These are phyloP conservation scores for Otus scops DNA, from an alignment of 2,797 vertebrate genomes.

Conservation along the genomic window DNA sequence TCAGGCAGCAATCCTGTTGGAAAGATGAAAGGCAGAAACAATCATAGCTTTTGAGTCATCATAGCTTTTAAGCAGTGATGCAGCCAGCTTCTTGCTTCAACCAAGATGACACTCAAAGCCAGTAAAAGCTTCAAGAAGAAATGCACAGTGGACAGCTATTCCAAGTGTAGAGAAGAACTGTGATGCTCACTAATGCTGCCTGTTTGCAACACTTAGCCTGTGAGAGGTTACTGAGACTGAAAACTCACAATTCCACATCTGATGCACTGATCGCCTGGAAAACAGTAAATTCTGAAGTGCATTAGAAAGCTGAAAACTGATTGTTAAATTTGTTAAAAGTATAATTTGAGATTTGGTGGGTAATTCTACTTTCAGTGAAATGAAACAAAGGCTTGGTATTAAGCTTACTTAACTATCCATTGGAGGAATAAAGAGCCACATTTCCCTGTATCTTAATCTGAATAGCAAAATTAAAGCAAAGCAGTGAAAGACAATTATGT, in stretches of 20 bases:
- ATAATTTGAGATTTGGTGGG: not conserved
- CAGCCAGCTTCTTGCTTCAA: not conserved
- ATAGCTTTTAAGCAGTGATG: not conserved
- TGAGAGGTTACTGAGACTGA: not conserved
- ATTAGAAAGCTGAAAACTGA: not conserved
- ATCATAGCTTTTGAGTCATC: not conserved
- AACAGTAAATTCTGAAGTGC: not conserved
- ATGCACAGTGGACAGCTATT: not conserved
- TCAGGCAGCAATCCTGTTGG: not conserved
- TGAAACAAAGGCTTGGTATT: not conserved
- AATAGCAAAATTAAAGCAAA: not conserved
- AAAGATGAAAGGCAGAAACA: not conserved
- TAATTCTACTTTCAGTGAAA: not conserved
- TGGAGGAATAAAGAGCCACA: not conserved
- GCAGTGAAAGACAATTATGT: not conserved
- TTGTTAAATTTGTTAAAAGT: not conserved
- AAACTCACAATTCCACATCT: not conserved
- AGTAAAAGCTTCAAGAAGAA: not conserved
- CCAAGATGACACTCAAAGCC: not conserved
- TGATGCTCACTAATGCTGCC: not conserved
- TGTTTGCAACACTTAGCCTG: not conserved
- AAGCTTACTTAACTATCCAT: not conserved
- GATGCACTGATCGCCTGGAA: not conserved
- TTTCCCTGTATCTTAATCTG: not conserved
- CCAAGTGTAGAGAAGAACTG: not conserved